Evolutionary conservation across 2,888 invertebrate species (phyloP), one percentile per base, ranked within the genome.

Genomic region (Spilosoma lubricipeda): DNA sequence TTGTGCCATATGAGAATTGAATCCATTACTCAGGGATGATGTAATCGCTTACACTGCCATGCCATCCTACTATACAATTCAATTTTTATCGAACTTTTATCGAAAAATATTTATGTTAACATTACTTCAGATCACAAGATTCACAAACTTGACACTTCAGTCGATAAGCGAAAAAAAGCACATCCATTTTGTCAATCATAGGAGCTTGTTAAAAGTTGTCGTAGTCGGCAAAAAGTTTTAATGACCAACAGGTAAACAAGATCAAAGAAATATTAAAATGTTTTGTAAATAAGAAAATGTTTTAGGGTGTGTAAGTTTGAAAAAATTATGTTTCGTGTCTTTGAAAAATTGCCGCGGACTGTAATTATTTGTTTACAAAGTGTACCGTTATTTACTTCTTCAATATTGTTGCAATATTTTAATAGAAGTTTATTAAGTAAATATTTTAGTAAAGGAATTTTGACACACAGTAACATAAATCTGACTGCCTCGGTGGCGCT

Each of bases 121-220:
- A 77, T 76, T 70, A 33, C 36, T 72, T 72, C 15, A 65, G 23
- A 71, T 74, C 56, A 65, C 56, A 74, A 63, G 63, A 36, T 64
- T 74, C 15, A 20, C 65, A 65, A 82, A 82, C 77, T 79, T 76
- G 75, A 73, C 81, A 80, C 77, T 45, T 68, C 65, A 74, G 48
- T 74, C 73, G 83, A 80, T 81, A 82, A 80, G 67, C 73, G 76
- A 79, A 78, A 85, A 80, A 83, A 80, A 77, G 78, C 74, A 73
- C 72, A 77, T 72, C 77, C 71, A 74, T 74, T 72, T 81, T 39
- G 80, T 84, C 85, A 80, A 84, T 84, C 82, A 85, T 80, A 76
- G 67, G 42, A 80, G 85, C 85, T 85, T 85, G 85, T 85, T 85
- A 85, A 85, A 85, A 85, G 75, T 85, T 85, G 33, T 71, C 45